Evolutionary conservation across 1,140 invertebrate genomes (phyloP), one percentile per base, ranked within the genome.

Genomic region (Cyphomyrmex costatus): DNA sequence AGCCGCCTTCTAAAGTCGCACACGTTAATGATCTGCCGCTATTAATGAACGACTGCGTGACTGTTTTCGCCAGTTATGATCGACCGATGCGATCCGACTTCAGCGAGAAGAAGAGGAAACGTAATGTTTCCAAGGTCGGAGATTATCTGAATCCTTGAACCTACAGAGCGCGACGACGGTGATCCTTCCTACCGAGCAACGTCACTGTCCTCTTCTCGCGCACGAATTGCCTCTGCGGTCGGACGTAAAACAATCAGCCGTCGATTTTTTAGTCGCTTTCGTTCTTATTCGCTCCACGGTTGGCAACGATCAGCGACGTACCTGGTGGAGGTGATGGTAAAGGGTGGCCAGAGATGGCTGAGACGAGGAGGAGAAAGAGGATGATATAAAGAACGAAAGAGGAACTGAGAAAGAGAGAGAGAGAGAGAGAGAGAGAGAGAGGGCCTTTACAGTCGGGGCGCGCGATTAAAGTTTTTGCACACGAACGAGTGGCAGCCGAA

Each of bases 161-260:
- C 61, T 86, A 30, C 33, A 21, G 19, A 73, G 60, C 51, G 27
- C 53, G 70, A 71, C 70, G 61, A 61, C 21, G 36, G 42, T 58
- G 66, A 86, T 88, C 73, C 14, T 89, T 90, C 68, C 68, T 79
- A 46, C 68, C 16, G 36, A 46, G 53, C 80, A 63, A 56, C 86
- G 88, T 85, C 86, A 88, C 53, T 68, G 85, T 86, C 66, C 85
- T 92, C 88, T 78, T 86, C 49, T 86, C 71, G 87, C 65, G 85
- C 87, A 80, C 70, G 91, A 92, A 93, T 92, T 89, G 90, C 91
- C 89, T 92, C 89, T 93, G 92, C 89, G 92, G 91, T 93, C 65
- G 91, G 91, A 92, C 91, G 87, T 92, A 93, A 92, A 93, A 93
- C 92, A 92, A 92, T 92, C 90, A 93, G 82, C 77, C 87, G 78